Evolutionary conservation across 2,797 vertebrate genomes (phyloP), one percentile per base, ranked within the genome.

Genomic region (Pelobates cultripes): DNA sequence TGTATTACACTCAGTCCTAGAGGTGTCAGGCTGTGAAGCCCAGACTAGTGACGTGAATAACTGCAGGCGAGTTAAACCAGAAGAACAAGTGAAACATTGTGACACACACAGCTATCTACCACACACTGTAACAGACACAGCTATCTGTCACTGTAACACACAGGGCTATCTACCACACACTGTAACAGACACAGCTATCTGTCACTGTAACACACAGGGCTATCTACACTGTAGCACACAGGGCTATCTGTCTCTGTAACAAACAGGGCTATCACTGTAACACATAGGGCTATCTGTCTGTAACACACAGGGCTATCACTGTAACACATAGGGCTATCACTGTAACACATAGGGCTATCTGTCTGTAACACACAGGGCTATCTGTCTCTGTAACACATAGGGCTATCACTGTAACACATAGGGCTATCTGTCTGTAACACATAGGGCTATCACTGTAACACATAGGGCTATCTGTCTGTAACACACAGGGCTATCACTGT

Each of bases 31-130:
- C 61, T 40, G n/a, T 64, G n/a, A 17, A 64, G 6, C 47, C 47
- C 47, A 5, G 47, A 14, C 9, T 4, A 14, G 55, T 12, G 55
- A 15, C 55, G 10, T 14, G 13, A 57, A 57, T 57, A 7, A 57
- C 14, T 57, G 14, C 9, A 57, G 55, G 55, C 78, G n/a, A 13
- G 78, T 73, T 28, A 73, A 61, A 79, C 78, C 78, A 43, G 77
- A 17, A 66, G 6, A 55, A 45, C 70, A 9, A 51, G 78, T 66
- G 78, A 7, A 15, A 40, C n/a, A 17, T 7, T 28, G 41, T 12
- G 15, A 47, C 15, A 47, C 69, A 47, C 69, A 4, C 12, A 15
- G 0, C 69, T 8, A 28, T 45, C 43, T 45, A 3, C 15, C 69
- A 17, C 9, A 57, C 67, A 4, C 40, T 15, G 57, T 45, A 43